These are phyloP conservation scores for Drosophila nigromelanica DNA, from an alignment of 1,140 invertebrate species.

Conservation along the genomic window DNA sequence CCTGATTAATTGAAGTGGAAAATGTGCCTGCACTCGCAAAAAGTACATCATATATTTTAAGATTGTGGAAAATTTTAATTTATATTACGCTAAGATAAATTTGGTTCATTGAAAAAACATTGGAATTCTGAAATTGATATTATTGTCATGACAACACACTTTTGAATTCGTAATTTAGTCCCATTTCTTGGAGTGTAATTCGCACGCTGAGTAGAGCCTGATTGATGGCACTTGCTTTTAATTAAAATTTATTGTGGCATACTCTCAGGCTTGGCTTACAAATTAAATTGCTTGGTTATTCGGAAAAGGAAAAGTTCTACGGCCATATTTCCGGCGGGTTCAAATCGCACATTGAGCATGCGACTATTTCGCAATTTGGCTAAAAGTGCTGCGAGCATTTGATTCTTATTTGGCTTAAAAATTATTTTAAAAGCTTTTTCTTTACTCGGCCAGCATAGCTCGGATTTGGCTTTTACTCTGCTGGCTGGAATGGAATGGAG, in stretches of 20 bases:
- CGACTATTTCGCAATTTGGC: constrained; percentile 54
- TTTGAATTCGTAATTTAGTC: too few relatives aligned
- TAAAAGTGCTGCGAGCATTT: constrained; percentile 58
- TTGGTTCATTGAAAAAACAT: too few relatives aligned
- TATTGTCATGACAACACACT: too few relatives aligned
- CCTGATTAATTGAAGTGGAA: constrained; percentile 74
- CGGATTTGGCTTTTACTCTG: constrained; percentile 2
- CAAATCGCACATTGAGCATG: constrained; percentile 46
- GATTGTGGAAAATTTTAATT: not conserved
- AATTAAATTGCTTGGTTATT: constrained; percentile 56
- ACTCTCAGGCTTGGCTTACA: constrained; percentile 42
- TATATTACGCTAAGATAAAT: too few relatives aligned
- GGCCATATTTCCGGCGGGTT: constrained; percentile 10
- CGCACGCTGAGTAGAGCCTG: constrained; percentile 34
- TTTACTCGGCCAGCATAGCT: constrained; percentile 6
- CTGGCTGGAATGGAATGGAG: constrained; percentile 29
- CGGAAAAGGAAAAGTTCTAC: not conserved
- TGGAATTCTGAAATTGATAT: not conserved
- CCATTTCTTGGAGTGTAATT: not conserved
- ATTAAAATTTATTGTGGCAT: constrained; percentile 70
- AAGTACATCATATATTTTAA: not conserved
- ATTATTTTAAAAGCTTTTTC: constrained; percentile 69
- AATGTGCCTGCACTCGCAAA: constrained; percentile 39
- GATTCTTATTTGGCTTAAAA: constrained; percentile 39
- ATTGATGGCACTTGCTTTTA: constrained; percentile 72